Percentiles rank a stretch among this genome's conserved stretches.
Conservation (phyloP, 2,113 vertebrate genomes). For the Deroptyus accipitrinus region DNA sequence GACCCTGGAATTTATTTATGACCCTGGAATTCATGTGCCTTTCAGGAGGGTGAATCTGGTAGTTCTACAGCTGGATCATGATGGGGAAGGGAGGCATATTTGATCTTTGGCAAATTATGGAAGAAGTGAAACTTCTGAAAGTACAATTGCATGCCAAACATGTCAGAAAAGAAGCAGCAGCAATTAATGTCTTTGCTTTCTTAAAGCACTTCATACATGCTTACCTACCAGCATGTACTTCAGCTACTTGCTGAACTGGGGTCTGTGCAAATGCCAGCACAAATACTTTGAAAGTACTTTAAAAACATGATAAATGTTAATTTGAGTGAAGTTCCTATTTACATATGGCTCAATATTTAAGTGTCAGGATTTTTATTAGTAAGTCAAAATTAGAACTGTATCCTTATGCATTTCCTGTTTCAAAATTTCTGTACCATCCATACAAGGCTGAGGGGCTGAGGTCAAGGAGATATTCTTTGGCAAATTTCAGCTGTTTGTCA, state of each 20-base stretch:
- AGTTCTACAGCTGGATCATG: neutral
- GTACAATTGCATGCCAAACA: neutral
- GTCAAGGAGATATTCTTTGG: neutral
- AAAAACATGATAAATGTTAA: neutral
- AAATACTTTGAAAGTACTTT: neutral
- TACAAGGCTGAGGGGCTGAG: neutral
- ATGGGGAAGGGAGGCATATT: neutral
- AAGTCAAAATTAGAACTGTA: neutral
- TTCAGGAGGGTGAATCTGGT: neutral
- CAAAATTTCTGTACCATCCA: neutral
- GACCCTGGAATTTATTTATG: neutral
- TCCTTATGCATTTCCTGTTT: neutral
- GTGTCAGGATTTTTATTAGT: neutral
- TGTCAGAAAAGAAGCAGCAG: neutral
- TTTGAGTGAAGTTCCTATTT: constrained; percentile 8
- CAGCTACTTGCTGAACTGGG: neutral
- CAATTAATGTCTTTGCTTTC: neutral
- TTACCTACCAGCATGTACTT: neutral
- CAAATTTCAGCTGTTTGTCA: neutral
- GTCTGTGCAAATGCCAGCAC: neutral
- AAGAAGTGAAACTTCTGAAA: neutral
- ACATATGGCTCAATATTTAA: neutral
- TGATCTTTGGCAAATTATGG: neutral
- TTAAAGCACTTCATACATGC: neutral
- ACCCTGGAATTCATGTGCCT: neutral